Evolutionary conservation across 53 echinoderm and acorn worm species (phyloP).

Genomic region (Holothuria scabra): DNA sequence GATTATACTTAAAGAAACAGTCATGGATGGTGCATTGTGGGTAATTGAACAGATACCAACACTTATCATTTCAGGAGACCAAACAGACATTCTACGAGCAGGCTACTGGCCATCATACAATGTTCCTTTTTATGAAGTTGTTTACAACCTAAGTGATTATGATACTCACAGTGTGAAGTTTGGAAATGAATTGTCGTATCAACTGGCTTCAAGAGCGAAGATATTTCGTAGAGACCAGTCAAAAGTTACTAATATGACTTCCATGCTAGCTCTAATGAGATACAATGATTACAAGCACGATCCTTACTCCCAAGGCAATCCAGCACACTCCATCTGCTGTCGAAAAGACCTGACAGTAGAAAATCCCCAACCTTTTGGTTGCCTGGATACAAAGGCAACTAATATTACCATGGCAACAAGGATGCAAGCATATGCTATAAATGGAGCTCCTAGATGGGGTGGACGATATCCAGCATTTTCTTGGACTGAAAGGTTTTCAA

Average conservation of each 20-base stretch:
- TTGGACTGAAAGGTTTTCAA: constrained; percentile 65
- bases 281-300: constrained; percentile 90
- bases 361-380: constrained; percentile 62
- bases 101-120: constrained; percentile 6
- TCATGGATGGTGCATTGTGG: constrained; percentile 39
- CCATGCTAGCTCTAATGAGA: constrained; percentile 71
- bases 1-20: constrained; percentile 1
- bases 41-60: constrained; percentile 47
- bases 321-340: constrained; percentile 76
- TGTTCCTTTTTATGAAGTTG: background rate
- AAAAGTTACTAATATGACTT: constrained; percentile 71
- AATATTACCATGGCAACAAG: constrained; percentile 73
- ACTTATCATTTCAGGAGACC: constrained; percentile 28
- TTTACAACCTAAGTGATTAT: constrained; percentile 85
- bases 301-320: constrained; percentile 75
- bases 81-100: constrained; percentile 3
- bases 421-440: constrained; percentile 67
- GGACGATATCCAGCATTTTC: constrained; percentile 72
- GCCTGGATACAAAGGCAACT: constrained; percentile 92
- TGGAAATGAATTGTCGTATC: constrained; percentile 63
- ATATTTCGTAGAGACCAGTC: constrained; percentile 86
- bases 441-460: constrained; percentile 68
- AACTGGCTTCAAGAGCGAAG: constrained; percentile 82
- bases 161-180: constrained; percentile 57
- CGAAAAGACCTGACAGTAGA: constrained; percentile 65